A percentile compares a stretch with the other conserved stretches of the same genome.
Evolutionary conservation across 2,888 invertebrate genomes (phyloP).

Genomic region (Xanthia icteritia): DNA sequence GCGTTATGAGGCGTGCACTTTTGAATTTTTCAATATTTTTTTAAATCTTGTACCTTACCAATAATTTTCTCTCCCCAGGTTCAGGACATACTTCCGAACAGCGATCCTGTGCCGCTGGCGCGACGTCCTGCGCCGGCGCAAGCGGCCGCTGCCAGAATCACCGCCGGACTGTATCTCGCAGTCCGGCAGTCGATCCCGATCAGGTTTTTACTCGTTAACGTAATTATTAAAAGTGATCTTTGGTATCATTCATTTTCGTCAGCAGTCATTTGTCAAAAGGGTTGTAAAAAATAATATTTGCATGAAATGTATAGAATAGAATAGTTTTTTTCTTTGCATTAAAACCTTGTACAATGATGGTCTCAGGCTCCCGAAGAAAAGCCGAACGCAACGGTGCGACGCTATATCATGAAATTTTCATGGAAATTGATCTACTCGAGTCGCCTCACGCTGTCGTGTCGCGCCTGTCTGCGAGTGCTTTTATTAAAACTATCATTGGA

Average conservation of each 20-base stretch:
- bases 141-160: conserved; percentile 85
- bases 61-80: conserved; percentile 83
- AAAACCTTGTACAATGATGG: background rate
- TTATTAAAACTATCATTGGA: no score
- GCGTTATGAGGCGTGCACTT: no score
- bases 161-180: conserved; percentile 89
- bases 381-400: no score
- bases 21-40: no score
- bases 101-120: conserved; percentile 92
- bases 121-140: conserved; percentile 79
- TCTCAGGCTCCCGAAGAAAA: no score
- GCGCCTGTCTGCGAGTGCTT: no score
- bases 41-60: background rate
- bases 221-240: conserved; percentile 88
- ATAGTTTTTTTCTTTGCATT: no score
- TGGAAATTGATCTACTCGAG: no score
- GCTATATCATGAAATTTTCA: no score
- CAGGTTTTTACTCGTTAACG: conserved; percentile 91
- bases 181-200: conserved; percentile 90
- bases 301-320: background rate
- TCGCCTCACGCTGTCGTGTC: no score
- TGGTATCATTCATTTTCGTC: conserved; percentile 73
- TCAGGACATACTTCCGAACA: conserved; percentile 93
- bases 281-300: background rate
- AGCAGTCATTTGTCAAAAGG: conserved; percentile 21